Evolutionary conservation across 2,888 invertebrate species (phyloP).

Genomic region (Hypsopygia costalis): DNA sequence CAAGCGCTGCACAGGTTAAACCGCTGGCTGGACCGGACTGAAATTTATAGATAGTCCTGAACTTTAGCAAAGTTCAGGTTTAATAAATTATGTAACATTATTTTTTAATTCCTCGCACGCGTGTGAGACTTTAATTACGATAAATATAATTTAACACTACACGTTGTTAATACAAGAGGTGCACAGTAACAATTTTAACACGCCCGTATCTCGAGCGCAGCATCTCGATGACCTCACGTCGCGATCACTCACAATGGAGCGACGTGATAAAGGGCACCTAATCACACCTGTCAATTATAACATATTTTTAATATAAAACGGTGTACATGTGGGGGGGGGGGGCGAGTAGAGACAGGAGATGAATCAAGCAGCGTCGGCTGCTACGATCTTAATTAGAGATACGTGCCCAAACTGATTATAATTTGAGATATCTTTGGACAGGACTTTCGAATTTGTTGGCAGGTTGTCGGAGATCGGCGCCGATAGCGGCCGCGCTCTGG

Average conservation of each 20-base stretch:
- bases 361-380: constrained; percentile 13
- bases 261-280: constrained; percentile 11
- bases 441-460: constrained; percentile 53
- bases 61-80: too few species aligned
- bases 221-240: constrained; percentile 7
- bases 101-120: too few species aligned
- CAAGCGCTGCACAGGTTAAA: too few species aligned
- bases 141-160: too few species aligned
- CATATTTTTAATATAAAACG: constrained; percentile 26
- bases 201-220: background rate
- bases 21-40: too few species aligned
- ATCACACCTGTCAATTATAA: constrained; percentile 41
- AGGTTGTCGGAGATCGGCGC: constrained; percentile 37
- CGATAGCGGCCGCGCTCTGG: constrained; percentile 32
- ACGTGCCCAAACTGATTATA: constrained; percentile 37
- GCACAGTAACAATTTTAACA: too few species aligned
- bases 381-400: constrained; percentile 63
- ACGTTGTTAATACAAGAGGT: too few species aligned
- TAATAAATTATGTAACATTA: too few species aligned
- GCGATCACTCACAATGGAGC: constrained; percentile 26
- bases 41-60: too few species aligned
- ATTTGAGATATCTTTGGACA: constrained; percentile 41
- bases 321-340: constrained; percentile 14
- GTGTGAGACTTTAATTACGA: too few species aligned
- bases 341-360: background rate